Evolutionary conservation across 2,113 vertebrate species (phyloP), one percentile per base, ranked within the genome.

Genomic region (Polyodon spathula): DNA sequence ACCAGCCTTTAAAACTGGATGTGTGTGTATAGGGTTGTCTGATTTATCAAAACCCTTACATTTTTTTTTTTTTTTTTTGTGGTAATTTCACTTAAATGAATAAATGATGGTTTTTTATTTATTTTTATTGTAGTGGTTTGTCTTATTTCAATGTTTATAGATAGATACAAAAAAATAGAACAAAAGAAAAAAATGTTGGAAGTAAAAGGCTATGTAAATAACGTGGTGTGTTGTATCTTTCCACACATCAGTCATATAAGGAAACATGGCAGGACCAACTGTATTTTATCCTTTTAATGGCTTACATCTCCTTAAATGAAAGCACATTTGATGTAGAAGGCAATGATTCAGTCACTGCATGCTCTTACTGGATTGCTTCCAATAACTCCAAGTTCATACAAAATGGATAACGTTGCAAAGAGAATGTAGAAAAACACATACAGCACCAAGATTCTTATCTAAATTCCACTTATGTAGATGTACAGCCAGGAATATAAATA

Each of bases 371-470:
- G 90, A 75, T 88, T 93, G 75, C 89, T 92, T 63, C 93, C 95
- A 73, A 98, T 91, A 73, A 97, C 86, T 60, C 95, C 95, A 60
- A 98, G 81, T 80, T 97, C 95, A 59, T 97, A 93, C 17, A 97
- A 82, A 82, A 97, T 88, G 38, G 93, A 86, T 68, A 98, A 70
- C 27, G 84, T 76, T 66, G 88, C 86, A 71, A 95, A 94, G 38
- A 88, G 66, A 52, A 94, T 63, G 75, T 98, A 99, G 70, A 89
- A 77, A 62, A 85, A n/a, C 44, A 98, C 82, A 94, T 11, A 86
- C 72, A 1, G 77, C 37, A 63, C 96, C 96, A 59, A 98, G 15
- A 66, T 93, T 98, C 87, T 82, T 92, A 84, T 97, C 88, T 76
- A 99, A 70, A 71, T 86, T 97, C 96, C 95, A 98, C 9, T 89